A percentile compares a stretch with the other conserved stretches of the same genome.
phyloP scores from a whole-genome alignment of 2,888 invertebrate genomes.

The Thecophora atra region DNA sequence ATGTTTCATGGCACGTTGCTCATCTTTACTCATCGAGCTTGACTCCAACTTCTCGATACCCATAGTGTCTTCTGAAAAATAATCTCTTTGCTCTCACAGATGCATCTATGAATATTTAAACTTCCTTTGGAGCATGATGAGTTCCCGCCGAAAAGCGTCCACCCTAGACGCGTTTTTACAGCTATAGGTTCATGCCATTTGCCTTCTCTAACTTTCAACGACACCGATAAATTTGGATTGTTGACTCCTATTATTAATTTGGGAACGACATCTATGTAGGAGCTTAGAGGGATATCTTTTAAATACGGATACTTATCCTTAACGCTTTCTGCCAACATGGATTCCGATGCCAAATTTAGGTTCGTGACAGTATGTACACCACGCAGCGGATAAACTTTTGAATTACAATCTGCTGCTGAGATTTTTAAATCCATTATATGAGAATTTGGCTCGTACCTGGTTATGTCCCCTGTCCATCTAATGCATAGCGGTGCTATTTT shows the following conservation, averaged over 20 bases:
- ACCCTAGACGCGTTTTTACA: neutral
- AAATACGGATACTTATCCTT: conserved; percentile 31
- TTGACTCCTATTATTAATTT: conserved; percentile 35
- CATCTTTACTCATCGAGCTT: conserved; percentile 3
- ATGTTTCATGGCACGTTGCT: conserved; percentile 28
- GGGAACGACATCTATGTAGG: conserved; percentile 22
- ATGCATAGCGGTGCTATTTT: conserved; percentile 28
- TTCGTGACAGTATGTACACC: too few species aligned
- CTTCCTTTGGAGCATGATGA: neutral
- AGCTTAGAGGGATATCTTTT: conserved; percentile 23
- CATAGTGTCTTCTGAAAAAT: conserved; percentile 6
- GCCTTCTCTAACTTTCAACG: conserved; percentile 32
- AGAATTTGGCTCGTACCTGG: conserved; percentile 16
- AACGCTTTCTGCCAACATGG: conserved; percentile 23
- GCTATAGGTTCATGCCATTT: conserved; percentile 29
- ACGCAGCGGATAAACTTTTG: neutral
- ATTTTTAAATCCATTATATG: conserved; percentile 30
- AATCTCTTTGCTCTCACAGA: neutral
- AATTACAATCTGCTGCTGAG: conserved; percentile 16
- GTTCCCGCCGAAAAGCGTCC: conserved; percentile 20
- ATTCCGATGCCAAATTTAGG: too few species aligned
- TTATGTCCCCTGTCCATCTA: conserved; percentile 35
- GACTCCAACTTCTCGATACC: neutral
- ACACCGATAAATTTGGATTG: conserved; percentile 33
- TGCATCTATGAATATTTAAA: conserved; percentile 9